Evolutionary conservation across 1,140 invertebrate species (phyloP), one percentile per base, ranked within the genome.

Genomic region (Drosophila novamexicana): DNA sequence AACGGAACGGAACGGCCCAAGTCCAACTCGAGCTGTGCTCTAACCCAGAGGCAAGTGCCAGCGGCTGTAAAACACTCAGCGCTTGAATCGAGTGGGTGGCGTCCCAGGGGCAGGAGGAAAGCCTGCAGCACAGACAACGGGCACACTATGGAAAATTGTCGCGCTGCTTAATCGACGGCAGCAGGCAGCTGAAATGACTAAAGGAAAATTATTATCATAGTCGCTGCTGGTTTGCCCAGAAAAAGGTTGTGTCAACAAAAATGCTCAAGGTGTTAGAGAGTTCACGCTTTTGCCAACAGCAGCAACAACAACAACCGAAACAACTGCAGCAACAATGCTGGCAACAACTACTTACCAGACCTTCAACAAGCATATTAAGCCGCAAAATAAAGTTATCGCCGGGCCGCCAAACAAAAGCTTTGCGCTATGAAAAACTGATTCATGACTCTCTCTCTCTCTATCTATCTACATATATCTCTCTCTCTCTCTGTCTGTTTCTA

Each of bases 281-380:
- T 89, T 89, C 84, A 89, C 84, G 84, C 84, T 90, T 90, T 84
- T 78, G 77, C 39, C 75, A 67, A 66, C 61, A 72, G 39, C 68
- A 72, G 4, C 40, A 42, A 34, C 61, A 57, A 49, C 63, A 65
- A 52, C 54, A 40, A 44, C 9, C 54, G 10, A 22, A 61, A 36
- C 56, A 68, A 52, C 69, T 16, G 40, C 57, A 54, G 34, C 52
- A 63, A 65, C 68, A 71, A 58, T 73, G 70, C 63, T 67, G 44
- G 47, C 47, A 71, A 84, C 81, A 79, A 84, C 80, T 79, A 79
- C 79, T 86, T 75, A 86, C 73, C 76, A 77, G 83, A 76, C 68
- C 84, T 78, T 83, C 84, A 83, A 86, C 84, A 89, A 88, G 84
- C 84, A 89, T 89, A 89, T 89, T 89, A 89, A 90, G 84, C 84